phyloP scores from a whole-genome alignment of 2,888 invertebrate species.

The Drymonia ruficornis region DNA sequence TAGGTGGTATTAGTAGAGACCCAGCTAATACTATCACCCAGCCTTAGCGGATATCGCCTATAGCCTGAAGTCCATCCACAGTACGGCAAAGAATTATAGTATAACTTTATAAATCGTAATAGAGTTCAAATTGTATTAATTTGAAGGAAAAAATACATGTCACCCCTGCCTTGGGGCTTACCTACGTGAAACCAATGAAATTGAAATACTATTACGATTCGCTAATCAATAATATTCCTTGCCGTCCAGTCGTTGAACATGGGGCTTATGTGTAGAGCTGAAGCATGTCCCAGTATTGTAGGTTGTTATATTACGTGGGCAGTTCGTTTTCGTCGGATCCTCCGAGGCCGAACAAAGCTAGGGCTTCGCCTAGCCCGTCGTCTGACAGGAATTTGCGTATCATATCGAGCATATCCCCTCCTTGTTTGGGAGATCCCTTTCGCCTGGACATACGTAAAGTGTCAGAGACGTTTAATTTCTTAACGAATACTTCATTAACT shows the following conservation, averaged over 20 bases:
- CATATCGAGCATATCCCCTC: conserved; percentile 60
- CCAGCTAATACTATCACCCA: neutral
- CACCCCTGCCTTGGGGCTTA: neutral
- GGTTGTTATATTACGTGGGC: conserved; percentile 63
- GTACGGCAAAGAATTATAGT: neutral
- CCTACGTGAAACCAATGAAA: neutral
- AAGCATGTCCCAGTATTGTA: conserved; percentile 51
- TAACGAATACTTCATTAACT: no score
- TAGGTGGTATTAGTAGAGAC: no score
- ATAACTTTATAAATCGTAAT: neutral
- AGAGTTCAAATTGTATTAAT: neutral
- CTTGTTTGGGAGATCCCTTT: conserved; percentile 58
- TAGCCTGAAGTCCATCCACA: neutral
- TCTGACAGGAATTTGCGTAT: conserved; percentile 76
- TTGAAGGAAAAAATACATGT: neutral
- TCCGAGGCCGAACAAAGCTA: conserved; percentile 66
- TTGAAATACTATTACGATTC: neutral
- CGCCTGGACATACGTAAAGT: conserved; percentile 59
- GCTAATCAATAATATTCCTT: neutral
- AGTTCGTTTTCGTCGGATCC: conserved; percentile 57
- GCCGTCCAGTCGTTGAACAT: neutral
- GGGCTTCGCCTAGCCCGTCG: conserved; percentile 65
- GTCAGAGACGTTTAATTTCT: neutral
- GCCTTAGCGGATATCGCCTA: neutral
- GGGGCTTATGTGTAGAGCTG: conserved; percentile 18